A percentile compares a stretch with the other conserved stretches of the same genome.
Evolutionary conservation across 92 coral and sea anemone genomes (phyloP).

Genomic region (Scolanthus callimorphus): DNA sequence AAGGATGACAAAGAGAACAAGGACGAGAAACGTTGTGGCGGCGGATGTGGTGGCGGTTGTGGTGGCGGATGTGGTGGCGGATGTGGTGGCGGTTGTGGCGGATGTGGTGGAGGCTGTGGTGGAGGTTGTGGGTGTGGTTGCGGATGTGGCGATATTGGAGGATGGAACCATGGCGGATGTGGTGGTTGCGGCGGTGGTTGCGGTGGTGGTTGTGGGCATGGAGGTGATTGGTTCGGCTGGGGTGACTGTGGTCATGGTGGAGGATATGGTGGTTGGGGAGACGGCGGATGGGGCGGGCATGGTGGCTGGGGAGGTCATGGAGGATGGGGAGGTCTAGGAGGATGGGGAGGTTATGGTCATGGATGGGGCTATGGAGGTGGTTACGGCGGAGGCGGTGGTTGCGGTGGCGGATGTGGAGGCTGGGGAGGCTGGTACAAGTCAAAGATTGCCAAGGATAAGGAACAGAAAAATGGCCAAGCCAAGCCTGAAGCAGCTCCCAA

Average conservation of each 20-base stretch:
- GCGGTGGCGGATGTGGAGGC: constrained; percentile 35
- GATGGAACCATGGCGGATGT: constrained; percentile 22
- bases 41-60: constrained; percentile 26
- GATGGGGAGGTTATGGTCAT: constrained; percentile 26
- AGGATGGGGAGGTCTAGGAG: constrained; percentile 31
- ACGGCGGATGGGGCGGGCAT: constrained; percentile 9
- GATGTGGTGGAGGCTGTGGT: constrained; percentile 20
- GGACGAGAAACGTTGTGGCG: constrained; percentile 5
- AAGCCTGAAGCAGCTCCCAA: constrained; percentile 9
- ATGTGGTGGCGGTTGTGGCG: constrained; percentile 13
- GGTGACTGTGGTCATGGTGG: constrained; percentile 3
- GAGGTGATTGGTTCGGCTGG: constrained; percentile 6
- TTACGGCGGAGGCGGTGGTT: constrained; percentile 44
- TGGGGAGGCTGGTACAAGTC: constrained; percentile 51
- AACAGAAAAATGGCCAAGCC: constrained; percentile 4
- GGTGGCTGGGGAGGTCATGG: constrained; percentile 39
- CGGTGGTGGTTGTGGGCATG: constrained; percentile 1
- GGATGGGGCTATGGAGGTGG: constrained; percentile 21
- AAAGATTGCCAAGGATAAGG: constrained; percentile 40
- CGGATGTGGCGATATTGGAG: constrained; percentile 22
- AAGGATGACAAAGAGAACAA: neutral
- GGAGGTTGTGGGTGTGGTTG: constrained; percentile 41
- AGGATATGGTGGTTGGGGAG: constrained; percentile 7
- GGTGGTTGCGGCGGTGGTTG: constrained; percentile 39
- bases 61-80: constrained; percentile 29